phyloP scores from a whole-genome alignment of 2,797 vertebrate genomes.

The Falco berigora region DNA sequence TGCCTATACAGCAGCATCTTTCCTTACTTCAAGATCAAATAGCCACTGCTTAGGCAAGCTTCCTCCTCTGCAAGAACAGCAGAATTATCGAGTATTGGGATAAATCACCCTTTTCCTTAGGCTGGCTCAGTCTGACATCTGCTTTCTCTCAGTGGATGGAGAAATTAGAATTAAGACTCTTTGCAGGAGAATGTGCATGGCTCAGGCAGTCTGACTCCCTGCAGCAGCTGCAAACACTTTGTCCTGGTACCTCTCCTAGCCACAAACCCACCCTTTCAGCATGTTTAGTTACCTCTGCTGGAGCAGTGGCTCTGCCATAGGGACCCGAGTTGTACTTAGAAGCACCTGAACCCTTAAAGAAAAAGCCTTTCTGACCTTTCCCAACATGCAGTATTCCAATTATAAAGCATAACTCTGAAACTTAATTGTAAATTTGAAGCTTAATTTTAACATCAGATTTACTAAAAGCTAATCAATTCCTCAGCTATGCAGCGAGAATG shows the following conservation, averaged over 20 bases:
- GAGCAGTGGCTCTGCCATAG: not conserved
- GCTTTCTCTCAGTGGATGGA: not conserved
- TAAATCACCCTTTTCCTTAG: not conserved
- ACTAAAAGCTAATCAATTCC: constrained; percentile 26
- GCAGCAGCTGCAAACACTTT: not conserved
- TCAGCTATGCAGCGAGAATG: not conserved
- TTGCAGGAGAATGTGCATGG: not conserved
- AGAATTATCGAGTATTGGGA: not conserved
- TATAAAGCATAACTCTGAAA: not conserved
- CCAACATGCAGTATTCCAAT: not conserved
- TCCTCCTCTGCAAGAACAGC: not conserved
- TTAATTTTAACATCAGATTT: constrained; percentile 31
- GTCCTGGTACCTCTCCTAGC: not conserved
- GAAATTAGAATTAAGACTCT: not conserved
- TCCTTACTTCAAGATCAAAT: not conserved
- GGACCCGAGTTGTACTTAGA: not conserved
- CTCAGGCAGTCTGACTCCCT: not conserved
- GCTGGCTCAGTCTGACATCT: not conserved
- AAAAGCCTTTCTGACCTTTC: not conserved
- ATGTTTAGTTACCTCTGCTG: not conserved
- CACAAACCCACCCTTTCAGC: not conserved
- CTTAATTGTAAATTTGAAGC: not conserved
- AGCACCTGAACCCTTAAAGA: not conserved
- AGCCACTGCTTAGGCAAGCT: not conserved
- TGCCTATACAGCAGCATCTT: not conserved